Conservation (phyloP, 2,113 vertebrate species). For the Cnemophilus loriae region DNA sequence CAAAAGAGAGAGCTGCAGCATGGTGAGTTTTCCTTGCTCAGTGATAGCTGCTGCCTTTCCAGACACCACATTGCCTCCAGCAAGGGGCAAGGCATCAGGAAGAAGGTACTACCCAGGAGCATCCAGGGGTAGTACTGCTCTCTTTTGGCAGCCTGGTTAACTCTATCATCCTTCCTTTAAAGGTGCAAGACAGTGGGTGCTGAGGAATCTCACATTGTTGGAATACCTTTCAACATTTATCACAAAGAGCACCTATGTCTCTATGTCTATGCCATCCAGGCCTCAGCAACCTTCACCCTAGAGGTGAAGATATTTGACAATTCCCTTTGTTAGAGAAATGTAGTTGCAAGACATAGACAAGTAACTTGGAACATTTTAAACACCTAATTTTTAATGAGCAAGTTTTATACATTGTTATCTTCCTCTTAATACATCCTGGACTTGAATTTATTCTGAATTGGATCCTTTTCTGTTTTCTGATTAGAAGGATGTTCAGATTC, state of each 20-base stretch:
- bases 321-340: neutral
- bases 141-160: neutral
- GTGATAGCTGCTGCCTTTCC: no score
- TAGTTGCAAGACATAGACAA: neutral
- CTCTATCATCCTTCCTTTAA: neutral
- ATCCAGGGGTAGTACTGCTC: no score
- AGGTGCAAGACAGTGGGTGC: neutral
- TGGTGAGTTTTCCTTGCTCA: no score
- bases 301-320: neutral
- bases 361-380: neutral
- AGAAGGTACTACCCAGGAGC: no score
- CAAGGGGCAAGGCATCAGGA: no score
- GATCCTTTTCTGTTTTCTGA: neutral
- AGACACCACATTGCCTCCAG: no score
- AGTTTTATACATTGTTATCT: neutral
- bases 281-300: neutral
- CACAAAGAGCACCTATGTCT: no score
- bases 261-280: no score
- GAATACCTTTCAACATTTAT: neutral
- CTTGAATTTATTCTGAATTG: neutral
- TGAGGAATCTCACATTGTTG: neutral
- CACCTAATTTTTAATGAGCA: neutral
- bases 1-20: no score
- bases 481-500: neutral
- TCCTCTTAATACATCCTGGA: neutral